Base-by-base conservation (phyloP, 2,113 vertebrate genomes). In the Coregonus clupeaformis region DNA sequence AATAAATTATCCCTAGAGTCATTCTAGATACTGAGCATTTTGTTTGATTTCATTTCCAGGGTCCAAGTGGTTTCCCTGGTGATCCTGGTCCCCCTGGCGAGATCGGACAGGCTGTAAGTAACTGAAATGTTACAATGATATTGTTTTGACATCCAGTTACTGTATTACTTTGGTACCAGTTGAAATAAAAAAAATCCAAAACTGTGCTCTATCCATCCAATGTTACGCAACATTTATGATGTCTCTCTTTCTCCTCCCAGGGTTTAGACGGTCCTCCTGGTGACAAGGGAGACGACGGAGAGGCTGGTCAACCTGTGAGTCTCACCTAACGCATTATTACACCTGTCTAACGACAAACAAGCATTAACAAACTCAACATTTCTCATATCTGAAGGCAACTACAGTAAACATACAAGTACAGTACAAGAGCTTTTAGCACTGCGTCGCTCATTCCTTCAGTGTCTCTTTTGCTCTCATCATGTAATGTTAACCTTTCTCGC, bases 201-300 rank as follows among this genome's bases (percentile, higher is more conserved):
- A 42, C 36, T 24, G 29, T 4, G 11, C 9, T 13, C 73, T 78
- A 71, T 72, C 27, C 18, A n/a, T 63, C 13, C 1, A 36, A 32
- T 75, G 36, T 65, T 6, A 71, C 22, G 63, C n/a, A 57, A 62
- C n/a, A 32, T 47, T 30, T 5, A 64, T 29, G 13, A 79, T 45
- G 59, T 2, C 57, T 76, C 20, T 69, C n/a, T 72, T 80, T 9
- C 32, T 72, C 74, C 74, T 71, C 73, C 12, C 69, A 99, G 98
- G 97, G 98, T 75, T 96, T 98, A 77, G 98, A 99, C 12, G 98
- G 98, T 64, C 95, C 96, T 27, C 18, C 96, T 29, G 98, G 98
- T 84, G 98, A 99, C 88, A 99, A 99, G 92, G 98, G 98, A 71
- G 98, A 99, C 0, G 97, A 99, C 3, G 98, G 98, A 22, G 98